Evolutionary conservation across 2,797 vertebrate species (phyloP).

Genomic region (Crenichthys baileyi): DNA sequence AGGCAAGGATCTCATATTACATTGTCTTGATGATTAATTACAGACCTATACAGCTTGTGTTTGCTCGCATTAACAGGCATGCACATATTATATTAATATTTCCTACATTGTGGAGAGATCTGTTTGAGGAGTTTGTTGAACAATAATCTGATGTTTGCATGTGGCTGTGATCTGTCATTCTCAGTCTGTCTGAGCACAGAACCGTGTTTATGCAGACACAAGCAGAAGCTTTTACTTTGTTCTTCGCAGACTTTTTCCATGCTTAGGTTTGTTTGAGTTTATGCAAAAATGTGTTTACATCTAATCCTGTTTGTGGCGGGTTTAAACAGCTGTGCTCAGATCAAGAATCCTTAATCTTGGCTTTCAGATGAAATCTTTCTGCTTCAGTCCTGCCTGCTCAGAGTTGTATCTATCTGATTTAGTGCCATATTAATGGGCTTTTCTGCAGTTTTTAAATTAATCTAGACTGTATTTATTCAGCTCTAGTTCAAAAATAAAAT

Average conservation of each 20-base stretch:
- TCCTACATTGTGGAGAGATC: conserved; percentile 46
- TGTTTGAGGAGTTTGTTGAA: conserved; percentile 61
- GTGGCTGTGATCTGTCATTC: conserved; percentile 57
- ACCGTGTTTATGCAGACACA: not conserved
- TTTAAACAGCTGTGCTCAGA: conserved; percentile 65
- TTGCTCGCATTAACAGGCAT: conserved; percentile 15
- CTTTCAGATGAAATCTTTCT: conserved; percentile 63
- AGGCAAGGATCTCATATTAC: conserved; percentile 15
- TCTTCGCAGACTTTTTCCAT: conserved; percentile 20
- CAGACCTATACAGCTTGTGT: conserved; percentile 15
- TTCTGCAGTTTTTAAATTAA: not conserved
- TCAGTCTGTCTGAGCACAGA: not conserved
- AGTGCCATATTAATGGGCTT: too few relatives aligned
- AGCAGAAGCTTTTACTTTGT: conserved; percentile 9
- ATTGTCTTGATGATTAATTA: conserved; percentile 13
- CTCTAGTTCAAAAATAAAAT: not conserved
- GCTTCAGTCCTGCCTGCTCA: conserved; percentile 41
- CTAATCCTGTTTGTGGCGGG: conserved; percentile 26
- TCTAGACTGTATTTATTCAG: not conserved
- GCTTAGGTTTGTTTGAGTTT: conserved; percentile 35
- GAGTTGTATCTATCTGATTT: not conserved
- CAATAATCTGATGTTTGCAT: conserved; percentile 65
- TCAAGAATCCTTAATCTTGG: conserved; percentile 70
- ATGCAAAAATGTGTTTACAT: conserved; percentile 50
- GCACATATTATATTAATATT: not conserved